A percentile compares a stretch with the other conserved stretches of the same genome.
Evolutionary conservation across 2,113 vertebrate species (phyloP).

Genomic region (Raphicerus campestris): DNA sequence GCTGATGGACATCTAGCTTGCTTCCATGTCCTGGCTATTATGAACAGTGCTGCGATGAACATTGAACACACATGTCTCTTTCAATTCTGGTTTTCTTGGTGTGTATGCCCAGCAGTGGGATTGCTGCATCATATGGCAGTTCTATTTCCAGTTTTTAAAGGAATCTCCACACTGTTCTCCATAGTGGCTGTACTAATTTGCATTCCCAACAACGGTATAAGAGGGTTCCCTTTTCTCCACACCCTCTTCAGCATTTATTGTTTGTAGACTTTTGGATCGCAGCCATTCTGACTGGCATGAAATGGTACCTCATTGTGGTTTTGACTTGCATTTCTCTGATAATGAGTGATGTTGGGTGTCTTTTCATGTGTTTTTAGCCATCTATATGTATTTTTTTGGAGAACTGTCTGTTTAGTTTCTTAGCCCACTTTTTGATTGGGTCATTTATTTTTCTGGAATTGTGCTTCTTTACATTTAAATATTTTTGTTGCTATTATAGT

Average conservation of each 20-base stretch:
- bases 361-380: background rate
- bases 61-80: too few species aligned
- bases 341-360: background rate
- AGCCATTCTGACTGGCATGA: background rate
- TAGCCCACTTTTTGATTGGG: background rate
- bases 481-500: background rate
- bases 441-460: background rate
- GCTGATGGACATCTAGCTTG: background rate
- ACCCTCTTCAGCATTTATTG: background rate
- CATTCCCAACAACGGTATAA: background rate
- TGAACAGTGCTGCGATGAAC: background rate
- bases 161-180: background rate
- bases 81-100: too few species aligned
- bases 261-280: background rate
- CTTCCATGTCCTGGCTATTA: background rate
- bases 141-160: background rate
- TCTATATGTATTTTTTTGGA: background rate
- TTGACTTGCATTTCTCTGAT: background rate
- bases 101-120: too few species aligned
- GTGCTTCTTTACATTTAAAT: background rate
- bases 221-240: background rate
- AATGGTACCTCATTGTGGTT: background rate
- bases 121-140: background rate
- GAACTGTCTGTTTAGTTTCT: background rate
- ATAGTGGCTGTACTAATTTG: background rate